Conservation (phyloP, 2,888 invertebrate genomes). For the Elaeidobius kamerunicus region DNA sequence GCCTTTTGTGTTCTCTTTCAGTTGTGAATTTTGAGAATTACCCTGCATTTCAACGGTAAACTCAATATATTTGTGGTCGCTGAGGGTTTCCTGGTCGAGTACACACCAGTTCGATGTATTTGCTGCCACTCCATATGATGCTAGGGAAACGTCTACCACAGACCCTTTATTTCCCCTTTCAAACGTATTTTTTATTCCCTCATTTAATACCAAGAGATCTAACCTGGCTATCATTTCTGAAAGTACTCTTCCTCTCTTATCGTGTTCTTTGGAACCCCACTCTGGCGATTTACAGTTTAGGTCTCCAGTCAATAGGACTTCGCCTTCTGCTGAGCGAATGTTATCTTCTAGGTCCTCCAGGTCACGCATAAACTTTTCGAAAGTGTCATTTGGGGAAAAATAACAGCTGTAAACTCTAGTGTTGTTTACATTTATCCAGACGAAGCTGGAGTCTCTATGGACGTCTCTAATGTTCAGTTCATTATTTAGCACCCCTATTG, state of each 20-base stretch:
- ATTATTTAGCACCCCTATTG: neutral
- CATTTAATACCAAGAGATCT: neutral
- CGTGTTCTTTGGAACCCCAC: no score
- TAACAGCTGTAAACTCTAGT: neutral
- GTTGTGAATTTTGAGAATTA: no score
- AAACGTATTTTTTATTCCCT: neutral
- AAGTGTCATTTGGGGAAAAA: neutral
- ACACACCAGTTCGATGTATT: neutral
- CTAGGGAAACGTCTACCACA: neutral
- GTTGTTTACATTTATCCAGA: neutral
- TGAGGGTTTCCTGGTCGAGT: neutral
- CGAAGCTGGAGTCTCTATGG: neutral
- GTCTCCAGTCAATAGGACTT: neutral
- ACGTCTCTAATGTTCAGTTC: neutral
- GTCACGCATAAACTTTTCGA: neutral
- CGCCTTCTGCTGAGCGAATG: neutral
- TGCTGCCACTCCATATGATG: neutral
- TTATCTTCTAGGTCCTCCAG: neutral
- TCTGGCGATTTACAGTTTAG: neutral
- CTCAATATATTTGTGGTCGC: neutral
- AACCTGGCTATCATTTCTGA: neutral
- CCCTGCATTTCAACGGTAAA: neutral
- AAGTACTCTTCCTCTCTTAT: no score
- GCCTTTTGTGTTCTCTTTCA: neutral
- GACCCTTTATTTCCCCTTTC: neutral